Conservation (phyloP, 2,888 invertebrate genomes). For the Parnassius mnemosyne region DNA sequence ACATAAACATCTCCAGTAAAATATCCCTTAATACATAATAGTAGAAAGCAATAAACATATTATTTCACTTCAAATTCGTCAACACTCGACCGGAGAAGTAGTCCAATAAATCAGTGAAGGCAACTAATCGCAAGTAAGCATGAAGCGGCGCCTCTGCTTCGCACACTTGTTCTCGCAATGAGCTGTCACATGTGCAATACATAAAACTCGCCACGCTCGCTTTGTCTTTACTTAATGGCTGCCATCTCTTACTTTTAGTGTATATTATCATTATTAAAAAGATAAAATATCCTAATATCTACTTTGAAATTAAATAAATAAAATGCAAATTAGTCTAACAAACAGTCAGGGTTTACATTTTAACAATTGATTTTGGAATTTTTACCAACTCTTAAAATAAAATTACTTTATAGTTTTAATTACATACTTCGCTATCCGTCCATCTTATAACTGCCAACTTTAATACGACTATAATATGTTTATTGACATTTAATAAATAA, state of each 20-base stretch:
- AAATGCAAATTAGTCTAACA: too few relatives aligned
- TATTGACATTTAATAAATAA: too few relatives aligned
- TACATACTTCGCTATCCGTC: too few relatives aligned
- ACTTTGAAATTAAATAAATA: too few relatives aligned
- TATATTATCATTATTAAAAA: neutral
- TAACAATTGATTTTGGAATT: too few relatives aligned
- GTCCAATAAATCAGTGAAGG: slow-evolving; percentile 17
- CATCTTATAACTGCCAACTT: too few relatives aligned
- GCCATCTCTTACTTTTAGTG: slow-evolving; percentile 2
- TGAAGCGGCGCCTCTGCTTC: slow-evolving; percentile 15
- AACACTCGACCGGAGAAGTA: slow-evolving; percentile 2
- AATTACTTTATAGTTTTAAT: too few relatives aligned
- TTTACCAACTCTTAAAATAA: too few relatives aligned
- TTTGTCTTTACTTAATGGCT: slow-evolving; percentile 14
- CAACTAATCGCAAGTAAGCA: slow-evolving; percentile 22
- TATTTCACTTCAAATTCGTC: slow-evolving; percentile 15
- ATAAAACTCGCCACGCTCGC: neutral
- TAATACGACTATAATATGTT: too few relatives aligned
- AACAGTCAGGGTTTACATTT: too few relatives aligned
- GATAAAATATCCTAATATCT: too few relatives aligned
- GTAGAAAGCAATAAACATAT: slow-evolving; percentile 9
- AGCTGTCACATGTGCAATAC: slow-evolving; percentile 8
- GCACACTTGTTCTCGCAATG: slow-evolving; percentile 17
- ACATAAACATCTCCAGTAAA: too few relatives aligned
- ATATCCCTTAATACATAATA: neutral